Percentiles rank a stretch among this genome's conserved stretches.
Evolutionary conservation across 1,140 invertebrate species (phyloP).

Genomic region (Telenomus remus): DNA sequence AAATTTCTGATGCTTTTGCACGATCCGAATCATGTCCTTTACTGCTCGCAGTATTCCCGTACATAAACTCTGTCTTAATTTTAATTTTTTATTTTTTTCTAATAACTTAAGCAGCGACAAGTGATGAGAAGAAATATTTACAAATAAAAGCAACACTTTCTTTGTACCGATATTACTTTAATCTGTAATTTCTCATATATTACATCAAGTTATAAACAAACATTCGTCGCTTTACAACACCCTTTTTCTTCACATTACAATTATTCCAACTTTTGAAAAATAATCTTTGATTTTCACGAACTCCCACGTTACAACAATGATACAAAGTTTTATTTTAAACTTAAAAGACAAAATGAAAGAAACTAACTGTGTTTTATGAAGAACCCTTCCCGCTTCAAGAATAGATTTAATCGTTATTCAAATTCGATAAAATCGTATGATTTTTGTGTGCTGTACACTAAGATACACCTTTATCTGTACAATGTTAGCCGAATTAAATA

Average conservation of each 20-base stretch:
- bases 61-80: slow-evolving; percentile 8
- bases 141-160: too few species aligned
- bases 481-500: neutral
- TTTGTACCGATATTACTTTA: slow-evolving; percentile 1
- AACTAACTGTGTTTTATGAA: neutral
- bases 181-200: slow-evolving; percentile 17
- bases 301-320: too few species aligned
- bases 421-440: neutral
- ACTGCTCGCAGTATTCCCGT: slow-evolving; percentile 29
- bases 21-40: slow-evolving; percentile 7
- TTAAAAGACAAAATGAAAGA: neutral
- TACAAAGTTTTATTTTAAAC: too few species aligned
- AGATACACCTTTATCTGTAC: slow-evolving; percentile 11
- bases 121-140: neutral
- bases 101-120: slow-evolving; percentile 4
- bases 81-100: slow-evolving; percentile 12
- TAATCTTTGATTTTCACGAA: too few species aligned
- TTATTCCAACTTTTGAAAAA: neutral
- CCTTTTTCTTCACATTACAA: neutral
- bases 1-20: slow-evolving; percentile 16
- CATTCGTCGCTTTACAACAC: neutral
- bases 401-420: neutral
- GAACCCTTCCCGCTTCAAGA: too few species aligned
- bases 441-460: neutral
- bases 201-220: neutral